Evolutionary conservation across 2,113 vertebrate genomes (phyloP).

Genomic region (Chaetodon auriga): DNA sequence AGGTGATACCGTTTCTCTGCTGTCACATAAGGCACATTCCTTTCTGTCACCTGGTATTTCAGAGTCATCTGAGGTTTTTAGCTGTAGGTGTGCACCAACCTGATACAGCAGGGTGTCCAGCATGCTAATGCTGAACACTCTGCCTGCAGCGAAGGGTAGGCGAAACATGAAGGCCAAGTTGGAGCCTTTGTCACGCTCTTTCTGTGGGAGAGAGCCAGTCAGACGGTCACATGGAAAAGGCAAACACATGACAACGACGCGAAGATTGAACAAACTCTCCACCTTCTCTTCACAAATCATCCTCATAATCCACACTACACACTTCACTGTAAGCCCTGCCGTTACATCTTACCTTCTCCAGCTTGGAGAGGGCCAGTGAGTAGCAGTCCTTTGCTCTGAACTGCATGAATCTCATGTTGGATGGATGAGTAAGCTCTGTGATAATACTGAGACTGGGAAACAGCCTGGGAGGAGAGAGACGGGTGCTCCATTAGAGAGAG

Average conservation of each 20-base stretch:
- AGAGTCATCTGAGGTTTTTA: conserved; percentile 1
- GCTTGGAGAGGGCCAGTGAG: conserved; percentile 93
- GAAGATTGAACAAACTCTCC: background rate
- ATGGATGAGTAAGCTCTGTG: conserved; percentile 95
- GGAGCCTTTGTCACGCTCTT: conserved; percentile 85
- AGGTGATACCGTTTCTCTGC: conserved; percentile 23
- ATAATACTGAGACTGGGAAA: conserved; percentile 97
- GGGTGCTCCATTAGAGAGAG: background rate
- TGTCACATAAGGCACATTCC: conserved; percentile 17
- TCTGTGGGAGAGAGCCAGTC: conserved; percentile 58
- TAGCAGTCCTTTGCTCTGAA: conserved; percentile 98
- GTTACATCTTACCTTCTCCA: conserved; percentile 91
- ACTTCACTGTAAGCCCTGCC: background rate
- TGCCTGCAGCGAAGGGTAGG: conserved; percentile 87
- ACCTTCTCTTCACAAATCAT: background rate
- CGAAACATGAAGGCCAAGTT: conserved; percentile 97
- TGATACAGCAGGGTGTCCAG: conserved; percentile 81
- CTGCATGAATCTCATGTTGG: conserved; percentile 99
- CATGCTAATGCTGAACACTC: conserved; percentile 83
- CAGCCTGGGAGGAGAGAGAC: conserved; percentile 82
- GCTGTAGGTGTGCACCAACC: conserved; percentile 62
- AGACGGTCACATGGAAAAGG: background rate
- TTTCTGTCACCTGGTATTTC: conserved; percentile 23
- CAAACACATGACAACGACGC: background rate
- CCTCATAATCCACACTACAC: background rate